A percentile compares a stretch with the other conserved stretches of the same genome.
These are phyloP conservation scores for Drosophila tanythrix DNA, from an alignment of 2,888 invertebrate species.

Conservation along the genomic window DNA sequence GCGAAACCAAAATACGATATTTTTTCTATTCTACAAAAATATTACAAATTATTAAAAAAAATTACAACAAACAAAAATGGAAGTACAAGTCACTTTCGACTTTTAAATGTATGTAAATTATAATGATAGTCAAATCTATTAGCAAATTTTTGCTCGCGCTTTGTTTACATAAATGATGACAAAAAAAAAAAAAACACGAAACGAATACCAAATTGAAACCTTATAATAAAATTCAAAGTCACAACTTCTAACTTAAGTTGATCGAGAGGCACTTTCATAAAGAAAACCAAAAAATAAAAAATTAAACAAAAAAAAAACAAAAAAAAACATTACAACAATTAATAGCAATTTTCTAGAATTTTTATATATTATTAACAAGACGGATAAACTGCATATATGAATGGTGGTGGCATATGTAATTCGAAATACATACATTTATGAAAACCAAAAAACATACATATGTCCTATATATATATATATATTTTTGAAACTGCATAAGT, in stretches of 20 bases:
- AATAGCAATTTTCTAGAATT: conserved; percentile 83
- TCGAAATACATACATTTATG: conserved; percentile 43
- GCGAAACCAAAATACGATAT: conserved; percentile 65
- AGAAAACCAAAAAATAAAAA: conserved; percentile 14
- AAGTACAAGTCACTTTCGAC: conserved; percentile 66
- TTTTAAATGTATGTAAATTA: conserved; percentile 60
- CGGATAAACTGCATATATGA: conserved; percentile 48
- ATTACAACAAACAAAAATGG: conserved; percentile 40
- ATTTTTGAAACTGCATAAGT: conserved; percentile 68
- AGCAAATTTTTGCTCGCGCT: conserved; percentile 84
- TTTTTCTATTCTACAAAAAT: conserved; percentile 71
- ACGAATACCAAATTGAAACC: conserved; percentile 22
- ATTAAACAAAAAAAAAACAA: conserved; percentile 16
- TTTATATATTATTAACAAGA: conserved; percentile 77
- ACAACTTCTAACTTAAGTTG: conserved; percentile 54
- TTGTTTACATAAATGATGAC: conserved; percentile 68
- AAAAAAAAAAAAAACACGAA: conserved; percentile 16
- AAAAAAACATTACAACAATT: conserved; percentile 45
- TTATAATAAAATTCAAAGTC: conserved; percentile 43
- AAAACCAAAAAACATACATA: conserved; percentile 19
- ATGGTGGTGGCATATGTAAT: conserved; percentile 46
- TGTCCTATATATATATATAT: conserved; percentile 63
- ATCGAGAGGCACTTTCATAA: conserved; percentile 59
- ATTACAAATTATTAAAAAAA: conserved; percentile 53
- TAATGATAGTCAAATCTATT: conserved; percentile 80